Base-by-base conservation (phyloP, 1,140 invertebrate species). In the Dreissena rostriformis region DNA sequence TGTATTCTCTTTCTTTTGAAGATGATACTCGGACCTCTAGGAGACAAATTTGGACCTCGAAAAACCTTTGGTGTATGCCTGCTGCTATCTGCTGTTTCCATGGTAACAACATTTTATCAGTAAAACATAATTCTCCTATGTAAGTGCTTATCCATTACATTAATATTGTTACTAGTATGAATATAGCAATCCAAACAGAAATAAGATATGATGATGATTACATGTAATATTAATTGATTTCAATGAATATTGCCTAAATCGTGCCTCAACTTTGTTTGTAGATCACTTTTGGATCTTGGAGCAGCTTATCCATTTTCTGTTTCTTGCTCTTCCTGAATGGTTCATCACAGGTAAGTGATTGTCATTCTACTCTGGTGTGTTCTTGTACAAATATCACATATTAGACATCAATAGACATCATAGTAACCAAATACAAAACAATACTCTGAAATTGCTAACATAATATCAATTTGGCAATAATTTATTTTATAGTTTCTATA, bases 291-390 rank as follows among this genome's bases (percentile, higher is more conserved):
- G 94, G 94, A 61, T 72, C 88, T 7, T 94, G 92, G 91, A 91
- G 88, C 75, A 92, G 90, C 49, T 93, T 93, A 79, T 85, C 68
- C 39, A 76, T 93, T 10, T 91, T 94, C 49, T 88, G 93, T 29
- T 1, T 94, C 0, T 80, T 95, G 15, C 89, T 95, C 39, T 93
- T 94, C 86, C 82, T 95, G 26, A 94, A 94, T 91, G 95, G 95
- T 29, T 88, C 93, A 55, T 92, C 92, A 19, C 94, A 95, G 91
- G 94, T 94, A 86, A 71, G 79, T 75, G 73, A 52, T 39, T 39
- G 39, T 39, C 4, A 39, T 39, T 39, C 39, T n/a, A n/a, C 39
- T 2, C 8, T 39, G 39, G 39, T 5, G 39, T 39, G 2, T 39
- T 2, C 39, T 39, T 39, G 39, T 39, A 39, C 2, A 39, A 8